Percentiles rank a stretch among this genome's conserved stretches.
Conservation (phyloP, 1,140 invertebrate genomes). For the Galleria mellonella region DNA sequence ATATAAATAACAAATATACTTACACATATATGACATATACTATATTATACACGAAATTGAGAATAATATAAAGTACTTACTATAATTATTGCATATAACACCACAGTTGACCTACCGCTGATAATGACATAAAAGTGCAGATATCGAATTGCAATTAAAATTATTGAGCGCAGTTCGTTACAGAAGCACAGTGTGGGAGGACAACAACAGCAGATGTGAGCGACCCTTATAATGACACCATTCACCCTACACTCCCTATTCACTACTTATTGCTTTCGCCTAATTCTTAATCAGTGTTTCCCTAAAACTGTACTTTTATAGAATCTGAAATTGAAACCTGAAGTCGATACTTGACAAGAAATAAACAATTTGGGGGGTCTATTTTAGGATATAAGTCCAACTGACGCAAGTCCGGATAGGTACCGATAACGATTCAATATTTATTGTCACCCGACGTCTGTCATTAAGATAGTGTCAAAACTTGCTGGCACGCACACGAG, state of each 20-base stretch:
- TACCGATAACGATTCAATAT: constrained; percentile 67
- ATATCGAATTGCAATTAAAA: constrained; percentile 69
- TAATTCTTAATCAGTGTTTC: constrained; percentile 11
- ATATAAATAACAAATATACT: too few species aligned
- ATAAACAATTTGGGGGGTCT: constrained; percentile 52
- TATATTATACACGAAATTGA: too few species aligned
- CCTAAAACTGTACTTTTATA: background rate
- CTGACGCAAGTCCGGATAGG: constrained; percentile 48
- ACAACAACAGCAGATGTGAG: constrained; percentile 59
- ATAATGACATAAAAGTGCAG: constrained; percentile 44
- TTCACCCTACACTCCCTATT: constrained; percentile 48
- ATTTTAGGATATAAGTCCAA: constrained; percentile 39
- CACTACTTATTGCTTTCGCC: constrained; percentile 27
- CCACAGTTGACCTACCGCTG: background rate
- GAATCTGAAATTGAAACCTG: background rate
- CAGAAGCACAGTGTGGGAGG: constrained; percentile 45
- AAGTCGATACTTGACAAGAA: constrained; percentile 2
- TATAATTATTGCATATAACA: background rate
- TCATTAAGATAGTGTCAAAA: constrained; percentile 75
- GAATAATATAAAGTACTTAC: too few species aligned
- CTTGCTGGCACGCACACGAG: constrained; percentile 51
- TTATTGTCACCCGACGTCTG: constrained; percentile 67
- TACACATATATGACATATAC: too few species aligned
- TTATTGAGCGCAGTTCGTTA: constrained; percentile 46
- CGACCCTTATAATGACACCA: constrained; percentile 46